Evolutionary conservation across 2,888 invertebrate genomes (phyloP).

Genomic region (Resseliella maxima): DNA sequence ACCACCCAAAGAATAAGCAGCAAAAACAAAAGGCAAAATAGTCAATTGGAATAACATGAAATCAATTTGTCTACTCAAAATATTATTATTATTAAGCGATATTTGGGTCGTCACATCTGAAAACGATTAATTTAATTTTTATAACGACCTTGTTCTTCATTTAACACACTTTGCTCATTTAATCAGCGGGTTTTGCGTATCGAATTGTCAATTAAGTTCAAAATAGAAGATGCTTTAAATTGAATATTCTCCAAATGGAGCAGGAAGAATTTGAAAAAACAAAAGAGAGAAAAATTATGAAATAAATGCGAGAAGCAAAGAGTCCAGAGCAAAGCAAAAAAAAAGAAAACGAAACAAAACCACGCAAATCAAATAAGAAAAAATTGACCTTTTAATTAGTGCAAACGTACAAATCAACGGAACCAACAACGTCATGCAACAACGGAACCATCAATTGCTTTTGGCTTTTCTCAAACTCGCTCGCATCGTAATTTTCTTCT

Average conservation of each 20-base stretch:
- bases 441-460: constrained; percentile 5
- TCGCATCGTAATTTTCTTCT: not conserved
- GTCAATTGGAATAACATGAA: not conserved
- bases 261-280: no score
- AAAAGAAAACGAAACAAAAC: not conserved
- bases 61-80: not conserved
- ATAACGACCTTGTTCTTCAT: constrained; percentile 54
- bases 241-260: not conserved
- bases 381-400: constrained; percentile 36
- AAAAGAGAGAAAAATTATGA: no score
- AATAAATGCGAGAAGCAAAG: no score
- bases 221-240: not conserved
- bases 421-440: not conserved
- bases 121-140: constrained; percentile 37
- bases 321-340: not conserved
- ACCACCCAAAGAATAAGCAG: no score
- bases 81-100: not conserved
- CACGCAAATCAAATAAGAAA: not conserved
- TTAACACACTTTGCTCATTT: constrained; percentile 21
- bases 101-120: not conserved
- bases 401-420: not conserved
- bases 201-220: not conserved
- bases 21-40: not conserved
- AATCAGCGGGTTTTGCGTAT: not conserved
- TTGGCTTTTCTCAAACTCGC: not conserved